phyloP scores from a whole-genome alignment of 2,113 vertebrate genomes.

The Podarcis muralis region DNA sequence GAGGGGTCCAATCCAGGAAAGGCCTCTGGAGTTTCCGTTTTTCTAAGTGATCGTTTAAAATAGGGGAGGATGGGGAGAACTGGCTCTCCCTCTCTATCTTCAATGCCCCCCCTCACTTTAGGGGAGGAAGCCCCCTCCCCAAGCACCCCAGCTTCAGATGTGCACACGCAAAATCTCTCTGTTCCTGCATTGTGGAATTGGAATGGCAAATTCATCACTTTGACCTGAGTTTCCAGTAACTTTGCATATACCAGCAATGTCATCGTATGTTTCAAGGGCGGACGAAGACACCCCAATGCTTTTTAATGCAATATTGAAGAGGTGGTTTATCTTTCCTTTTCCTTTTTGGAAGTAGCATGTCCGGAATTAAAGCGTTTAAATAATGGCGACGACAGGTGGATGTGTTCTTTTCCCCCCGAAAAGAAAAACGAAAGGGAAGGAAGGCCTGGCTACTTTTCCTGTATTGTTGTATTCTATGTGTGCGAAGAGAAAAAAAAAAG shows the following conservation, averaged over 20 bases:
- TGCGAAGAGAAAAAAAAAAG: constrained; percentile 30
- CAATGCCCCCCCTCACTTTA: constrained; percentile 39
- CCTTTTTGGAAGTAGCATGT: constrained; percentile 78
- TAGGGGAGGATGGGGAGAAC: constrained; percentile 33
- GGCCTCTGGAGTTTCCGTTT: constrained; percentile 57
- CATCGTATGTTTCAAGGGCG: constrained; percentile 55
- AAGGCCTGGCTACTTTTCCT: constrained; percentile 62
- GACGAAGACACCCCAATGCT: constrained; percentile 76
- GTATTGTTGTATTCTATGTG: constrained; percentile 41
- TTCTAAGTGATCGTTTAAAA: constrained; percentile 54
- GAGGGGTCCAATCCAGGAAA: constrained; percentile 68
- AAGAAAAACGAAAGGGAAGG: constrained; percentile 49
- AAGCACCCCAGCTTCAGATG: constrained; percentile 47
- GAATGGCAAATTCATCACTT: constrained; percentile 49
- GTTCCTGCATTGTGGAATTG: constrained; percentile 48
- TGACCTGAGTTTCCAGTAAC: constrained; percentile 64
- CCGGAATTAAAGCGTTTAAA: constrained; percentile 81
- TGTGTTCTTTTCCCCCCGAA: constrained; percentile 73
- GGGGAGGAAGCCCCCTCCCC: constrained; percentile 37
- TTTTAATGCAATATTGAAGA: constrained; percentile 81
- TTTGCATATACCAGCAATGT: constrained; percentile 67
- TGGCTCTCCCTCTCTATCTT: constrained; percentile 42
- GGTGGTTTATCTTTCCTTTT: constrained; percentile 51
- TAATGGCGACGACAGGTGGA: constrained; percentile 71
- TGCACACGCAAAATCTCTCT: constrained; percentile 41